A percentile compares a stretch with the other conserved stretches of the same genome.
phyloP scores from a whole-genome alignment of 1,140 invertebrate genomes.

The Zophobas atratus region DNA sequence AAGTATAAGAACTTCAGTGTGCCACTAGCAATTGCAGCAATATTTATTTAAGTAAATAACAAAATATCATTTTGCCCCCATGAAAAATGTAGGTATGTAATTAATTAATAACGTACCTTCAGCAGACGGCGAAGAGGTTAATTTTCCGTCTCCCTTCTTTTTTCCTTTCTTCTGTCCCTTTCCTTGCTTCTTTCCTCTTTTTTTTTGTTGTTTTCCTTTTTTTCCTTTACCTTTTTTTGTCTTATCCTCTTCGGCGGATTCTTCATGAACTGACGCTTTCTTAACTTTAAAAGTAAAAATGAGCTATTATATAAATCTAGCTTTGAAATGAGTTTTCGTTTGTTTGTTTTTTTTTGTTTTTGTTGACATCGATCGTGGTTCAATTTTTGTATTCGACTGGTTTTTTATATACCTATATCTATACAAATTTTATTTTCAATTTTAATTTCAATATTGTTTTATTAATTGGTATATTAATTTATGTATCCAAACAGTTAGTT shows the following conservation, averaged over 20 bases:
- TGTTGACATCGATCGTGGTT: neutral
- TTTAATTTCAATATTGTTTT: too few species aligned
- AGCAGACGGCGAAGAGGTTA: constrained; percentile 14
- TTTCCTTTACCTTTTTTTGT: constrained; percentile 44
- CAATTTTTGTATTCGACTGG: too few species aligned
- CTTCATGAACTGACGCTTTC: constrained; percentile 28
- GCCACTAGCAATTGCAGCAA: too few species aligned
- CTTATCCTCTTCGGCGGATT: constrained; percentile 1
- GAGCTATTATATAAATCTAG: constrained; percentile 29
- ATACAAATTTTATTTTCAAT: neutral
- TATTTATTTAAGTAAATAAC: too few species aligned
- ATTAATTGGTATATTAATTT: too few species aligned
- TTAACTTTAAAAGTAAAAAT: constrained; percentile 47
- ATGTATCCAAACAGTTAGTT: neutral
- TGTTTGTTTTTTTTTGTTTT: constrained; percentile 55
- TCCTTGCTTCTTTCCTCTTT: constrained; percentile 25
- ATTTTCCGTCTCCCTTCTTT: constrained; percentile 26
- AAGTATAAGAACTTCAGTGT: too few species aligned
- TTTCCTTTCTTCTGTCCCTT: constrained; percentile 40
- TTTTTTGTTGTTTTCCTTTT: constrained; percentile 38
- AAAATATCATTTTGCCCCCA: too few species aligned
- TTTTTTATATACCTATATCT: constrained; percentile 3
- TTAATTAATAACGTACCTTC: constrained; percentile 22
- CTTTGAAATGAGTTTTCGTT: constrained; percentile 11
- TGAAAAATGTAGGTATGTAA: neutral